These are phyloP conservation scores for Anseranas semipalmata DNA, from an alignment of 2,113 vertebrate species.

Conservation along the genomic window DNA sequence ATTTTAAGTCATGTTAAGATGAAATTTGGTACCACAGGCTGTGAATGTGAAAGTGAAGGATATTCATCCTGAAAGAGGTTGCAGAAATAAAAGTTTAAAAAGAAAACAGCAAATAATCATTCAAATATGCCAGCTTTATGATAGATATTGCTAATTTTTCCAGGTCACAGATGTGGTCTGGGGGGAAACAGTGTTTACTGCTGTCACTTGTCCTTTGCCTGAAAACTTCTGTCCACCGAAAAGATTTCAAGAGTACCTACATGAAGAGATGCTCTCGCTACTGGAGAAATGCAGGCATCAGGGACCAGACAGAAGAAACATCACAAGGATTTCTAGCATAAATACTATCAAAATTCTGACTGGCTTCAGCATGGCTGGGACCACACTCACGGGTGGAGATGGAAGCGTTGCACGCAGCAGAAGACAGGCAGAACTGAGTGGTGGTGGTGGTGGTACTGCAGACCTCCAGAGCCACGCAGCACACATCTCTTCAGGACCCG, in stretches of 20 bases:
- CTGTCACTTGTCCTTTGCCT: not conserved
- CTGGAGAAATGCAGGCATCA: not conserved
- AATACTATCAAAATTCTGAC: not conserved
- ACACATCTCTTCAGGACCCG: not conserved
- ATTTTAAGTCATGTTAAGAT: constrained; percentile 19
- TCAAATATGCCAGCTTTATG: not conserved
- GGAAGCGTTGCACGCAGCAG: not conserved
- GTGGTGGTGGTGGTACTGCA: not conserved
- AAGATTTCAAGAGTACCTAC: not conserved
- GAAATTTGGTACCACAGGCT: constrained; percentile 40
- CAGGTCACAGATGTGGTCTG: not conserved
- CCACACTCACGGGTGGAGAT: accelerated
- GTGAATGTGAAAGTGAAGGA: constrained; percentile 22
- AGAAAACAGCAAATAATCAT: not conserved
- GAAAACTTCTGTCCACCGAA: not conserved
- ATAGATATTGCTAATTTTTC: not conserved
- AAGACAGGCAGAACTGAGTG: not conserved
- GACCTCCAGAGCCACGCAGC: not conserved
- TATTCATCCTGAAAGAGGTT: not conserved
- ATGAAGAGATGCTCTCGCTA: not conserved
- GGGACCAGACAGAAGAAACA: not conserved
- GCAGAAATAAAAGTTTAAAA: constrained; percentile 40
- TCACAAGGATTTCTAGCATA: not conserved
- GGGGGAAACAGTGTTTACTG: accelerated
- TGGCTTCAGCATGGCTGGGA: not conserved